phyloP scores from a whole-genome alignment of 2,113 vertebrate species.

The Solea senegalensis region DNA sequence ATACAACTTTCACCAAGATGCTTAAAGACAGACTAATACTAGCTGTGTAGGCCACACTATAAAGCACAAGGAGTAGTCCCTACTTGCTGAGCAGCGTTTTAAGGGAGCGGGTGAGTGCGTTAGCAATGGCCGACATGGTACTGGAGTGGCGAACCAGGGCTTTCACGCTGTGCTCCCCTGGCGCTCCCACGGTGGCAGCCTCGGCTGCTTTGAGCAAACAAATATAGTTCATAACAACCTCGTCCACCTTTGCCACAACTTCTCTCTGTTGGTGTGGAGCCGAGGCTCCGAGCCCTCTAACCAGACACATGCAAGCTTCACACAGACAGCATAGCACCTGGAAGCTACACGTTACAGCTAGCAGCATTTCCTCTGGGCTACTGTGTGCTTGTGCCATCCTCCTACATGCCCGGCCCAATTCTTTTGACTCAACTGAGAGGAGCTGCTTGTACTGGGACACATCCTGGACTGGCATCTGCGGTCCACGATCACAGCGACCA shows the following conservation, averaged over 20 bases:
- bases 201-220: constrained; percentile 94
- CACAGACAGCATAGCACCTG: constrained; percentile 97
- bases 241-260: constrained; percentile 93
- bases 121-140: constrained; percentile 96
- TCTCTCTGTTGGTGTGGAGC: constrained; percentile 89
- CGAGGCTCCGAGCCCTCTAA: constrained; percentile 88
- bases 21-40: constrained; percentile 58
- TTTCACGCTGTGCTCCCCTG: constrained; percentile 89
- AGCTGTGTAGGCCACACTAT: constrained; percentile 68
- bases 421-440: constrained; percentile 92
- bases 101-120: constrained; percentile 97
- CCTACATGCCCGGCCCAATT: constrained; percentile 94
- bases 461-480: constrained; percentile 84
- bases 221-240: constrained; percentile 97
- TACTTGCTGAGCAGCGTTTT: constrained; percentile 99
- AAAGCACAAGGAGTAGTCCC: constrained; percentile 55
- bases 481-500: constrained; percentile 78
- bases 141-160: constrained; percentile 92
- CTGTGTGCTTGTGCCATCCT: constrained; percentile 93
- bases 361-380: constrained; percentile 94
- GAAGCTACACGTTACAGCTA: constrained; percentile 95
- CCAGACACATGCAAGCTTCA: constrained; percentile 96
- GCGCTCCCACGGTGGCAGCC: constrained; percentile 86
- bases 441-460: constrained; percentile 93
- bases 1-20: constrained; percentile 42